phyloP scores from a whole-genome alignment of 2,113 vertebrate genomes.

The Lampris incognitus region DNA sequence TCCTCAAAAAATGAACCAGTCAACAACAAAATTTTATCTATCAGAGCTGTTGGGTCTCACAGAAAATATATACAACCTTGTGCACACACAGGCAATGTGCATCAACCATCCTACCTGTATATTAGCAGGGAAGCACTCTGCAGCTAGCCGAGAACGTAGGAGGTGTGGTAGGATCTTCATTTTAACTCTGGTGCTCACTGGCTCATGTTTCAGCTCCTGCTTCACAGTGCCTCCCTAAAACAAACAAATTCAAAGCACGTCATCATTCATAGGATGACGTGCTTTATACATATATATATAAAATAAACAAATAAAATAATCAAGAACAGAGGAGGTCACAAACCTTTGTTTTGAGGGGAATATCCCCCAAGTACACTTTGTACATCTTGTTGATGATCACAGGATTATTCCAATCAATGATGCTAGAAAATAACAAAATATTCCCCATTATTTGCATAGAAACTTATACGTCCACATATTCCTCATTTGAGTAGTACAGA shows the following conservation, averaged over 20 bases:
- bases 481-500: not conserved
- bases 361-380: conserved; percentile 97
- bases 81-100: not conserved
- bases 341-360: conserved; percentile 98
- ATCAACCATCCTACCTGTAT: conserved; percentile 87
- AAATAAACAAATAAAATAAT: not conserved
- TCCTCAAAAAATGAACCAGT: not conserved
- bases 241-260: not conserved
- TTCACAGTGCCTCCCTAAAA: conserved; percentile 89
- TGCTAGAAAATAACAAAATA: conserved; percentile 79
- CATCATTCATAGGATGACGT: no score
- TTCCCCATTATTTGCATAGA: not conserved
- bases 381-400: conserved; percentile 96
- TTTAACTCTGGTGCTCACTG: conserved; percentile 97
- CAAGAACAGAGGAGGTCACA: conserved; percentile 24
- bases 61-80: not conserved
- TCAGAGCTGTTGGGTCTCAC: not conserved
- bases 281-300: conserved; percentile 47
- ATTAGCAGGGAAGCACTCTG: conserved; percentile 95
- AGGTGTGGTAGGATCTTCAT: conserved; percentile 98
- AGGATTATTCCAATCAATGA: conserved; percentile 98
- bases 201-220: conserved; percentile 95
- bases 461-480: not conserved
- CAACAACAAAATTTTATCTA: not conserved
- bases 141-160: conserved; percentile 92